phyloP scores from a whole-genome alignment of 2,888 invertebrate species.

The Chalcis sispes region DNA sequence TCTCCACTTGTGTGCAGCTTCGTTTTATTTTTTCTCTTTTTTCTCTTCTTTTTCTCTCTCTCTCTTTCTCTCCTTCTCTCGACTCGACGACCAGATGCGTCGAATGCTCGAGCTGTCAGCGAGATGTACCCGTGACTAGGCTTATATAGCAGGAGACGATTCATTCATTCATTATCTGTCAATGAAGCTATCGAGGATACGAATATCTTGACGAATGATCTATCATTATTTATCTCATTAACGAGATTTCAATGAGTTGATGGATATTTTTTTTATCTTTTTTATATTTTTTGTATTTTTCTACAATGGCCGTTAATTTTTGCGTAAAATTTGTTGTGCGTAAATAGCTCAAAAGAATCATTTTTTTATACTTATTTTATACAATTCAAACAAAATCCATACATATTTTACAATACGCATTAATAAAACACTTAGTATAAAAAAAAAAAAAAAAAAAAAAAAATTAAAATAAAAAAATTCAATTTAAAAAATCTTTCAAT shows the following conservation, averaged over 20 bases:
- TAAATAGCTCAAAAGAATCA: too few relatives aligned
- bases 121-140: too few relatives aligned
- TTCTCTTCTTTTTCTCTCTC: neutral
- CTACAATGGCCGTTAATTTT: neutral
- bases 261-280: neutral
- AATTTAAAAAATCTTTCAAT: neutral
- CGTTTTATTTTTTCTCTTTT: conserved; percentile 14
- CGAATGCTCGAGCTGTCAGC: conserved; percentile 6
- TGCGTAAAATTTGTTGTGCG: too few relatives aligned
- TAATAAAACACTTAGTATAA: too few relatives aligned
- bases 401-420: too few relatives aligned
- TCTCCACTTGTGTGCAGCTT: neutral
- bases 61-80: conserved; percentile 11
- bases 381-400: too few relatives aligned
- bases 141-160: neutral
- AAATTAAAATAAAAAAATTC: neutral
- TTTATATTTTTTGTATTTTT: neutral
- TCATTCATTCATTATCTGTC: conserved; percentile 12
- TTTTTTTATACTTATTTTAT: too few relatives aligned
- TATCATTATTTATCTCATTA: neutral
- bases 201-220: neutral
- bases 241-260: neutral
- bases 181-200: neutral
- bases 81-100: conserved; percentile 38
- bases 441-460: neutral